A percentile compares a stretch with the other conserved stretches of the same genome.
phyloP scores from a whole-genome alignment of 2,113 vertebrate genomes.

The Sardina pilchardus region DNA sequence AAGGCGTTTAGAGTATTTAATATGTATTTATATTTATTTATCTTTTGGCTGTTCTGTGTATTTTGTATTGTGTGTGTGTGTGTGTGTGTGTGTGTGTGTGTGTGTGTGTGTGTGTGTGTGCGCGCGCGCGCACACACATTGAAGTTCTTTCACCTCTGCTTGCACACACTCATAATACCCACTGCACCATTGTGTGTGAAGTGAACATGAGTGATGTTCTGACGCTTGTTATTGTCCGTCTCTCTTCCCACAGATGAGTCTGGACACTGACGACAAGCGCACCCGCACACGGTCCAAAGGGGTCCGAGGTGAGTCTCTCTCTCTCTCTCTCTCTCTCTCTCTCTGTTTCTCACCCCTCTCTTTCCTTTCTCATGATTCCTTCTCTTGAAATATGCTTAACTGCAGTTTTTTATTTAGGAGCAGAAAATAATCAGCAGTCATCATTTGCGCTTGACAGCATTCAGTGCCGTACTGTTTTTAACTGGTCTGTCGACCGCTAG shows the following conservation, averaged over 20 bases:
- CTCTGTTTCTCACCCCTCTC: constrained; percentile 22
- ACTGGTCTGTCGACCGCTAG: constrained; percentile 22
- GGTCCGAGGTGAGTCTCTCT: constrained; percentile 81
- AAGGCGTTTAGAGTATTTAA: background rate
- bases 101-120: constrained; percentile 22
- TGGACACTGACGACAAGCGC: constrained; percentile 88
- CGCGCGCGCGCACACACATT: background rate
- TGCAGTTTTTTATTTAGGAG: constrained; percentile 23
- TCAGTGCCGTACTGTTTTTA: constrained; percentile 25
- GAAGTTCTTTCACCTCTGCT: background rate
- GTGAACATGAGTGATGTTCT: background rate
- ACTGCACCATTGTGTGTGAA: background rate
- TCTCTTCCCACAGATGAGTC: constrained; percentile 82
- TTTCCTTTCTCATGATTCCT: constrained; percentile 13
- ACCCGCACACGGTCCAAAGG: constrained; percentile 91
- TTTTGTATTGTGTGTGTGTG: background rate
- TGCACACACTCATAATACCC: background rate
- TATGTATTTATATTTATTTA: background rate
- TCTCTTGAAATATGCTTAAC: constrained; percentile 30
- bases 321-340: constrained; percentile 7
- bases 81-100: background rate
- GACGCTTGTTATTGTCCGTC: background rate
- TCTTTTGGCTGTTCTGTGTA: constrained; percentile 19
- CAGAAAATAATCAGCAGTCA: constrained; percentile 14
- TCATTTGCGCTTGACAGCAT: constrained; percentile 39